Evolutionary conservation across 2,888 invertebrate genomes (phyloP).

Genomic region (Anoplius nigerrimus): DNA sequence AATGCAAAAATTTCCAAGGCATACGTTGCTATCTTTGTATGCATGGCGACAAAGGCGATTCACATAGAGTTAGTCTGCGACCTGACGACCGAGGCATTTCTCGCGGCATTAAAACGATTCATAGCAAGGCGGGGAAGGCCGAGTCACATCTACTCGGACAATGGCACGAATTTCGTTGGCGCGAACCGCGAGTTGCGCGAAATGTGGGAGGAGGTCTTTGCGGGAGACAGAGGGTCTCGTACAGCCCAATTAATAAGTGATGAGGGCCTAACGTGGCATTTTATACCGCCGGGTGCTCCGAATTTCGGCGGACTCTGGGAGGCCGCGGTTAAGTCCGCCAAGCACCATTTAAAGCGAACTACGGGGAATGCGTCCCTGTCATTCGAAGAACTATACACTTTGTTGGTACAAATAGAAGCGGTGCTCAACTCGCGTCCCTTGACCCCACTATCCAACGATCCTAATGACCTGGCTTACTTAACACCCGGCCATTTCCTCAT

Average conservation of each 20-base stretch:
- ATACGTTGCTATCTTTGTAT: background rate
- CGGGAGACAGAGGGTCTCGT: background rate
- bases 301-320: too few relatives aligned
- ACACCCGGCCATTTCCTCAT: too few relatives aligned
- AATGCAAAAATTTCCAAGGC: background rate
- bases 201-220: background rate
- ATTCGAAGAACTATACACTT: too few relatives aligned
- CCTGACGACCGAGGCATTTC: too few relatives aligned
- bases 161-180: background rate
- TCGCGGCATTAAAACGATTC: background rate
- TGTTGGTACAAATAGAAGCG: too few relatives aligned
- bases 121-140: background rate
- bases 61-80: background rate
- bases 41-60: background rate
- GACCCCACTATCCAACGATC: too few relatives aligned
- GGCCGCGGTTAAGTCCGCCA: too few relatives aligned
- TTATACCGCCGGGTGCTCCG: background rate
- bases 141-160: too few relatives aligned
- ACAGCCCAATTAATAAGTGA: background rate
- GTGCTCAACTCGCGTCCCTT: too few relatives aligned
- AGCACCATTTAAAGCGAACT: too few relatives aligned
- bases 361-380: too few relatives aligned
- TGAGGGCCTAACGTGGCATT: background rate
- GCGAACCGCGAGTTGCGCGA: background rate
- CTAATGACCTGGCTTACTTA: too few relatives aligned